Base-by-base conservation (phyloP, 1,140 invertebrate species). In the Hylaeus anthracinus region DNA sequence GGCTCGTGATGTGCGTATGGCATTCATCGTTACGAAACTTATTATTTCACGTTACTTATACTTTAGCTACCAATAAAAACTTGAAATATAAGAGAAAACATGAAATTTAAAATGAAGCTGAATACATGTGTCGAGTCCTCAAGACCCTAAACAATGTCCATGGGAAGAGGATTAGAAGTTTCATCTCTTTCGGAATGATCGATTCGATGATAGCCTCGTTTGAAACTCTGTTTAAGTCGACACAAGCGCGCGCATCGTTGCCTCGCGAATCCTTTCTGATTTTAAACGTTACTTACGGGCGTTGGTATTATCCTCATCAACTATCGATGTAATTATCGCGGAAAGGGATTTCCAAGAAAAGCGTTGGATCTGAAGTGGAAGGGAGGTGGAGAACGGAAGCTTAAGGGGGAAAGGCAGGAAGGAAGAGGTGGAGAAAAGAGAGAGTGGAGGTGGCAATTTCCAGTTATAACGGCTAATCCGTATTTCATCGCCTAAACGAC, bases 381-480 rank as follows among this genome's bases (percentile, higher is more conserved):
- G 10, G 15, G 61, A 5, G 26, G 56, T 51, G 56, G 66, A 55
- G 14, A 75, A 56, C 9, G 4, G 45, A 37, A 55, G 12, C 37
- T 12, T 6, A 37, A 64, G 41, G 39, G 3, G 51, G 10, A 51
- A 53, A 69, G 72, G 63, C 39, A 72, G 15, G 55, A 64, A 74
- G 45, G 67, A n/a, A 73, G 12, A 51, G 56, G 53, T 2, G n/a
- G 69, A 63, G 53, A 60, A 78, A 39, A 53, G 15, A 63, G 58
- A 56, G 55, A 64, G 67, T 43, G 82, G 72, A 87, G 90, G 89
- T 89, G 90, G 91, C 90, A 93, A 93, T 93, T 93, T 92, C 90
- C 90, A 93, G 91, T 92, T 92, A 93, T 92, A 92, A 92, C 90
- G 90, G 89, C 92, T 93, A 93, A 93, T 93, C 92, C 92, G 92